Evolutionary conservation across 2,113 vertebrate genomes (phyloP).

Genomic region (Electrona antarctica): DNA sequence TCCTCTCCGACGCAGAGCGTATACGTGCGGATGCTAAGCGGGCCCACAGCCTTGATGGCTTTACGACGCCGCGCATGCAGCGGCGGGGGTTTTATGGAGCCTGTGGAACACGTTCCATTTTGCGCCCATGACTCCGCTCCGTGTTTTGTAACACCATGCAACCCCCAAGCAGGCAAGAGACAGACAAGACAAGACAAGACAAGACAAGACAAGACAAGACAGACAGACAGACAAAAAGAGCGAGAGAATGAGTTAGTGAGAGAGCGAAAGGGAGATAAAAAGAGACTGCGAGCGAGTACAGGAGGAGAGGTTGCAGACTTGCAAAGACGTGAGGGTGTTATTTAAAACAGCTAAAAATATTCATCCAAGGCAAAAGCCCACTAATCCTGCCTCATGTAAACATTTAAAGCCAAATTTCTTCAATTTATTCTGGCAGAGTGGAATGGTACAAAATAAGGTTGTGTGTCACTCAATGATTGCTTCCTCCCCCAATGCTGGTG

Average conservation of each 20-base stretch:
- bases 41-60: background rate
- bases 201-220: background rate
- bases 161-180: constrained; percentile 26
- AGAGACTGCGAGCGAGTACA: background rate
- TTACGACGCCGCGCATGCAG: constrained; percentile 44
- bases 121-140: constrained; percentile 63
- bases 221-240: background rate
- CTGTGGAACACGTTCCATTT: constrained; percentile 55
- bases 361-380: no score
- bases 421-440: no score
- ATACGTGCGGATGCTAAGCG: constrained; percentile 45
- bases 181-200: no score
- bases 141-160: constrained; percentile 39
- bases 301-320: no score
- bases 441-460: no score
- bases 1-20: constrained; percentile 19
- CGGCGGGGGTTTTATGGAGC: constrained; percentile 46
- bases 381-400: no score
- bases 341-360: background rate
- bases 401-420: no score
- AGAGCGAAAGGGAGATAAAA: background rate
- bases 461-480: no score
- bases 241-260: background rate
- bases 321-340: no score
- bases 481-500: no score